Percentiles rank a stretch among this genome's conserved stretches.
phyloP scores from a whole-genome alignment of 2,888 invertebrate species.

The Antheraea yamamai region DNA sequence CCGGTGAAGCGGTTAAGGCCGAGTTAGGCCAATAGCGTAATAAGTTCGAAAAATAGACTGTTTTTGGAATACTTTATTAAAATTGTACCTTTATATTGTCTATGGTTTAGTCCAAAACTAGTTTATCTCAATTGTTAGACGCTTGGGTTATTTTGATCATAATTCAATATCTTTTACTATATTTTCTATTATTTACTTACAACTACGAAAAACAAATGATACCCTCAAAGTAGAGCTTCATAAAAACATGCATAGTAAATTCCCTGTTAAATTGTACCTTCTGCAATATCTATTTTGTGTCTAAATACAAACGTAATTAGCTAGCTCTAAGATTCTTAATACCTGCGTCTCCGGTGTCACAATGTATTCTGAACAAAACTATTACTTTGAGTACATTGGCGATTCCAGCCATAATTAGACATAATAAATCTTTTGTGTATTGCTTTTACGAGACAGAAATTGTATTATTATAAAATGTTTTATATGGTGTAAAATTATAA shows the following conservation, averaged over 20 bases:
- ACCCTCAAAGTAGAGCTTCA: not conserved
- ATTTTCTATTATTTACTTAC: too few species aligned
- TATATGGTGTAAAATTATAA: not conserved
- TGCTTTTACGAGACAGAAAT: not conserved
- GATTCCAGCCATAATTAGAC: not conserved
- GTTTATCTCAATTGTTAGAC: too few species aligned
- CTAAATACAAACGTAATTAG: conserved; percentile 17
- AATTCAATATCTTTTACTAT: too few species aligned
- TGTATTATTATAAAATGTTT: not conserved
- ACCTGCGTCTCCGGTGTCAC: not conserved
- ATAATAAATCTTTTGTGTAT: not conserved
- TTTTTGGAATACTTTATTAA: too few species aligned
- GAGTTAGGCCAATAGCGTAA: too few species aligned
- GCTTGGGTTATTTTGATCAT: too few species aligned
- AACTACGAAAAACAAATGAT: not conserved
- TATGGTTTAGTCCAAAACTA: too few species aligned
- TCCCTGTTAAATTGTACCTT: conserved; percentile 17
- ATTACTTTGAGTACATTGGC: conserved; percentile 4
- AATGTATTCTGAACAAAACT: not conserved
- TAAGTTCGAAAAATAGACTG: too few species aligned
- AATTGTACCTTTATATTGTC: too few species aligned
- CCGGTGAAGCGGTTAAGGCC: too few species aligned
- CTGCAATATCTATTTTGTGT: conserved; percentile 23
- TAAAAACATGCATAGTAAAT: not conserved
- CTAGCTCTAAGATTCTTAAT: conserved; percentile 13